Conservation (phyloP, 1,140 invertebrate species). For the Drosophila nannoptera region DNA sequence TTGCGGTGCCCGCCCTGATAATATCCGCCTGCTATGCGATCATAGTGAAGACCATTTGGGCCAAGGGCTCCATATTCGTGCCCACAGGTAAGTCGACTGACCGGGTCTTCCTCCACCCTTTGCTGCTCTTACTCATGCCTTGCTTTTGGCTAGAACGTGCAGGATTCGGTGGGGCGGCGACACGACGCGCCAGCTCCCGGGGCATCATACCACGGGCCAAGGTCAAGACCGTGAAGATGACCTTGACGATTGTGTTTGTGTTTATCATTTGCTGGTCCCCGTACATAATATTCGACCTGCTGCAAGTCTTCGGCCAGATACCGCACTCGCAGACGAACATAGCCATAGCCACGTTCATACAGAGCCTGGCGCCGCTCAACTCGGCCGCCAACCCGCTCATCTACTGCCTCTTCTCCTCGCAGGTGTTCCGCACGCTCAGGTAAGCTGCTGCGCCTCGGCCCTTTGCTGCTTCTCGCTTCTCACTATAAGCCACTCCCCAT, state of each 20-base stretch:
- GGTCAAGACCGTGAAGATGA: slow-evolving; percentile 99
- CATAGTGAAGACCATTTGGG: slow-evolving; percentile 96
- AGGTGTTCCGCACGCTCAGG: slow-evolving; percentile 92
- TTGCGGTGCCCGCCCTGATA: slow-evolving; percentile 92
- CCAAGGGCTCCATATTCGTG: slow-evolving; percentile 83
- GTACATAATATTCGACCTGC: slow-evolving; percentile 94
- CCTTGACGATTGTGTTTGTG: slow-evolving; percentile 96
- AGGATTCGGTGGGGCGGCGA: slow-evolving; percentile 80
- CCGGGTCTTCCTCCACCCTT: not conserved
- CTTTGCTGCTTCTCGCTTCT: too few species aligned
- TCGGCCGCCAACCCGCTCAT: slow-evolving; percentile 97
- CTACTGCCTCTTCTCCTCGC: slow-evolving; percentile 95
- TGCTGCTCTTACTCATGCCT: slow-evolving; percentile 8
- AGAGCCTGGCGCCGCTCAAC: slow-evolving; percentile 95
- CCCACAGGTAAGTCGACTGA: slow-evolving; percentile 71
- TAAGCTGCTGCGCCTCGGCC: slow-evolving; percentile 79
- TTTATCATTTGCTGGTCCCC: slow-evolving; percentile 98
- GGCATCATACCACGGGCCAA: slow-evolving; percentile 96
- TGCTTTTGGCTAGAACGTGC: slow-evolving; percentile 56
- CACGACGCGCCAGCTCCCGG: slow-evolving; percentile 86
- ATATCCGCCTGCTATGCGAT: slow-evolving; percentile 94
- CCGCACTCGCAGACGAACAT: slow-evolving; percentile 88
- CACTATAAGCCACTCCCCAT: not conserved
- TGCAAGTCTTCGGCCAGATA: slow-evolving; percentile 93
- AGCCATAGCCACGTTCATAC: slow-evolving; percentile 93